Evolutionary conservation across 2,113 vertebrate species (phyloP).

Genomic region (Dipodomys ordii): DNA sequence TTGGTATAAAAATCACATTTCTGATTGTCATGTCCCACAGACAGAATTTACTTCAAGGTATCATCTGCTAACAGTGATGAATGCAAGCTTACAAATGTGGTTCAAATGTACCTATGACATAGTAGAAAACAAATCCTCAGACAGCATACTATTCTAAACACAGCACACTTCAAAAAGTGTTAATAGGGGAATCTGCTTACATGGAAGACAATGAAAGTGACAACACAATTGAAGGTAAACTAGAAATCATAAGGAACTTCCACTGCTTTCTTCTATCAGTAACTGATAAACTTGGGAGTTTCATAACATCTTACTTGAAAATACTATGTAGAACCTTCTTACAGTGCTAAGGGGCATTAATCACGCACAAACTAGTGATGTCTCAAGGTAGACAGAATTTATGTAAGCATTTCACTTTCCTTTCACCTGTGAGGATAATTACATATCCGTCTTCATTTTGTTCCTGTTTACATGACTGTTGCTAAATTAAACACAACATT

Average conservation of each 20-base stretch:
- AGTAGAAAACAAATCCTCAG: conserved; percentile 93
- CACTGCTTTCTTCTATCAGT: neutral
- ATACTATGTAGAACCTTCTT: conserved; percentile 72
- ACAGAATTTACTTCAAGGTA: conserved; percentile 96
- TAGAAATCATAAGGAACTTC: conserved; percentile 81
- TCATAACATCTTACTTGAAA: conserved; percentile 82
- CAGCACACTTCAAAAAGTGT: conserved; percentile 87
- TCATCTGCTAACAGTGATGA: conserved; percentile 95
- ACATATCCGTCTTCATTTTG: neutral
- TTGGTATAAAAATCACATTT: conserved; percentile 97
- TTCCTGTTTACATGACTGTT: conserved; percentile 42
- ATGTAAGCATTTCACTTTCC: conserved; percentile 37
- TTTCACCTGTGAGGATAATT: conserved; percentile 64
- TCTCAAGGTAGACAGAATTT: neutral
- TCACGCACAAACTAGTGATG: conserved; percentile 77
- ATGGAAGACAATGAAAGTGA: conserved; percentile 87
- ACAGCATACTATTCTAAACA: conserved; percentile 92
- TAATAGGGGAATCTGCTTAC: conserved; percentile 87
- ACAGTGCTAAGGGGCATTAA: conserved; percentile 72
- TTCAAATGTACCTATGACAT: conserved; percentile 94
- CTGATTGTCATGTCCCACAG: conserved; percentile 95
- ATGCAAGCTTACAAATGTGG: conserved; percentile 97
- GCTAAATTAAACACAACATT: conserved; percentile 67
- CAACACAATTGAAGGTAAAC: conserved; percentile 81
- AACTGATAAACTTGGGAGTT: conserved; percentile 76